Evolutionary conservation across 1,140 invertebrate genomes (phyloP).

Genomic region (Drosophila orosa): DNA sequence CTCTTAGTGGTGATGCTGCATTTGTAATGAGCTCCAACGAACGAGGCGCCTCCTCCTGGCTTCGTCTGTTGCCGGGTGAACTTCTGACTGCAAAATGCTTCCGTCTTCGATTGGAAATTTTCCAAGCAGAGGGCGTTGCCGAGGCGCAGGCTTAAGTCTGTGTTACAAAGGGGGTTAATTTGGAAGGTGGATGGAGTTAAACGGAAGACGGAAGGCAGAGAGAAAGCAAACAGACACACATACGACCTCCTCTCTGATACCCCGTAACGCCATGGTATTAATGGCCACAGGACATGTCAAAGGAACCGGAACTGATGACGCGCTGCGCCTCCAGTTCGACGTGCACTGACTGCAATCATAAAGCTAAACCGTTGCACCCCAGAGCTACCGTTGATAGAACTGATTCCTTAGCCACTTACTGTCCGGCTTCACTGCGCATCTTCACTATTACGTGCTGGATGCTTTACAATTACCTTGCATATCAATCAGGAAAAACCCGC

Average conservation of each 20-base stretch:
- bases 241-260: constrained; percentile 34
- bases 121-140: constrained; percentile 10
- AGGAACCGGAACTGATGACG: constrained; percentile 73
- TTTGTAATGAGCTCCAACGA: constrained; percentile 68
- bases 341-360: constrained; percentile 73
- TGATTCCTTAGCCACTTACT: constrained; percentile 20
- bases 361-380: constrained; percentile 24
- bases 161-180: constrained; percentile 55
- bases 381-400: not conserved
- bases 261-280: constrained; percentile 44
- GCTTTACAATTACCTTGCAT: constrained; percentile 54
- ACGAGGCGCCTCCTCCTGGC: constrained; percentile 54
- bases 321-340: constrained; percentile 54
- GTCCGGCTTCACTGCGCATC: constrained; percentile 7
- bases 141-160: not conserved
- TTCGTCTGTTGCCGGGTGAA: constrained; percentile 55
- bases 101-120: constrained; percentile 66
- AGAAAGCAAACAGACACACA: constrained; percentile 58
- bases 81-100: constrained; percentile 63
- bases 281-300: constrained; percentile 71
- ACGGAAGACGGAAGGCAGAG: constrained; percentile 52
- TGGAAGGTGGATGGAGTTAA: constrained; percentile 43
- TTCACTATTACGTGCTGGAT: too few relatives aligned
- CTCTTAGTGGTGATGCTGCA: constrained; percentile 43
- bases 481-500: constrained; percentile 64